Percentiles rank a stretch among this genome's conserved stretches.
Evolutionary conservation across 1,140 invertebrate species (phyloP).

Genomic region (Scylla paramamosain): DNA sequence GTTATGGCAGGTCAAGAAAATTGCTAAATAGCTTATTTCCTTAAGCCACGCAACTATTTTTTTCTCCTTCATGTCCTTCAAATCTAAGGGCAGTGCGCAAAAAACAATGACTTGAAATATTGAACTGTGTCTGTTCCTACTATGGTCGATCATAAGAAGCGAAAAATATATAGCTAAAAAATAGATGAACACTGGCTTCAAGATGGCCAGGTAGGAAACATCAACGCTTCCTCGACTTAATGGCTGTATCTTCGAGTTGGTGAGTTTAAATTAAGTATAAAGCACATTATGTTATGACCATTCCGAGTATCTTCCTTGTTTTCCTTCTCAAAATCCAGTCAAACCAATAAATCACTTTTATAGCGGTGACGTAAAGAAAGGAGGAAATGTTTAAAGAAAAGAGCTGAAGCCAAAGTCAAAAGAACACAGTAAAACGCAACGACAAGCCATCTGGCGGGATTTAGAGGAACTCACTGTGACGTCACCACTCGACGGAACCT

Average conservation of each 20-base stretch:
- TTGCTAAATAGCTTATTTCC: not conserved
- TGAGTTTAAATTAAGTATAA: no score
- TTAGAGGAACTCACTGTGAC: not conserved
- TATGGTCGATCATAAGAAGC: no score
- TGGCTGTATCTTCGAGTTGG: no score
- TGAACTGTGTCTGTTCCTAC: no score
- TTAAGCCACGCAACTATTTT: not conserved
- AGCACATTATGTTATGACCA: no score
- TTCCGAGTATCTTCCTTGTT: not conserved
- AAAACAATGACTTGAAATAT: not conserved
- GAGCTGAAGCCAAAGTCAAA: not conserved
- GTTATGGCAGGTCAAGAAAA: not conserved
- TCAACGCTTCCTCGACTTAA: not conserved
- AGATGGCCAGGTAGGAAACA: conserved; percentile 2
- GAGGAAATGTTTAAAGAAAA: not conserved
- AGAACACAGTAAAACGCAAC: not conserved
- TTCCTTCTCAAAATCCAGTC: not conserved
- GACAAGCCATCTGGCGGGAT: not conserved
- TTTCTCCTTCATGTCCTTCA: not conserved
- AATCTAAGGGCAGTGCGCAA: not conserved
- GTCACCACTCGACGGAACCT: not conserved
- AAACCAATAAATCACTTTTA: not conserved
- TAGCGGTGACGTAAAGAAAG: not conserved
- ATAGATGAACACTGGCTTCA: not conserved
- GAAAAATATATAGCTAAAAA: not conserved